Evolutionary conservation across 2,888 invertebrate genomes (phyloP), one percentile per base, ranked within the genome.

Genomic region (Melanchra persicariae): DNA sequence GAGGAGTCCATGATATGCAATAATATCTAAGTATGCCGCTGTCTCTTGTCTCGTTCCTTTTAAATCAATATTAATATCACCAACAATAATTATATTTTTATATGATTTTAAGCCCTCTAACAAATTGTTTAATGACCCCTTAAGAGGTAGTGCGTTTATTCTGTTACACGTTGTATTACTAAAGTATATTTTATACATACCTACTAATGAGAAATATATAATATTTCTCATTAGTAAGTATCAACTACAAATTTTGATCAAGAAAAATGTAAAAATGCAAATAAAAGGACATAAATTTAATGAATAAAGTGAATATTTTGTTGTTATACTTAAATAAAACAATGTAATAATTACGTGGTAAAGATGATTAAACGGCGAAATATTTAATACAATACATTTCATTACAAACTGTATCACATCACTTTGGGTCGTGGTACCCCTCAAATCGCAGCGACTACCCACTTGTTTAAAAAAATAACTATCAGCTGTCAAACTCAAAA

Each of bases 281-380:
- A 54, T n/a, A 34, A 19, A 43, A 49, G 15, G 43, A 45, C 34
- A 45, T 34, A 60, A 26, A 37, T 43, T 12, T 54, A 45, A 30
- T 47, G 6, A 26, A 24, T n/a, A 70, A 45, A 22, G 45, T 47
- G 43, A 54, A n/a, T 6, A 17, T 57, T 26, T 52, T 51, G 26
- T 9, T 47, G 47, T 40, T 57, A 37, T 22, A 24, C 30, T 61
- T 37, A 57, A 43, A 45, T 45, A 61, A 59, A 65, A 65, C 30
- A 34, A 34, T 52, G n/a, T 61, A 47, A 60, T 64, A 58, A 66
- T 66, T 45, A 66, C 30, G 45, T 65, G 73, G 51, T 78, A 57
- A 79, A 57, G 55, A 64, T 77, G 57, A 58, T 75, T 43, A 52
- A 22, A 49, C 34, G 15, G 24, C 30, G 52, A 68, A 49, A 47